These are phyloP conservation scores for Panulirus ornatus DNA, from an alignment of 1,140 invertebrate species.

Conservation along the genomic window DNA sequence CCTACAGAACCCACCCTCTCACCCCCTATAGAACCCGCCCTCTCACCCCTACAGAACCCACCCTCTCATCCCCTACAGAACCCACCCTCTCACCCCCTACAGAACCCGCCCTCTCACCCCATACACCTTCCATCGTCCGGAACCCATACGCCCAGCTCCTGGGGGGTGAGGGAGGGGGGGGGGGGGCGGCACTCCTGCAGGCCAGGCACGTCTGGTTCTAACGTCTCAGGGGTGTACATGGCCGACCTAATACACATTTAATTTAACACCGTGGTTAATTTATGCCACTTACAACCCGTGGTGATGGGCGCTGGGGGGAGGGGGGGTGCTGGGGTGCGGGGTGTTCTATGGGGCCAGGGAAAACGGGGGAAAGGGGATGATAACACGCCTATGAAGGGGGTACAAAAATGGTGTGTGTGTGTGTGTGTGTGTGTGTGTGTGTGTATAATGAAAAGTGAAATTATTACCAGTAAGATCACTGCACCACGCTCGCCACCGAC, in stretches of 20 bases:
- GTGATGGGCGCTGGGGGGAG: neutral
- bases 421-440: too few species aligned
- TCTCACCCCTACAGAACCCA: neutral
- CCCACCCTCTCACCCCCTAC: neutral
- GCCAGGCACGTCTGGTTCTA: neutral
- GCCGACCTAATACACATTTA: constrained; percentile 26
- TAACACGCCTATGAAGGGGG: too few species aligned
- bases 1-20: too few species aligned
- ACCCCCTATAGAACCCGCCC: neutral
- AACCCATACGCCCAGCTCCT: too few species aligned
- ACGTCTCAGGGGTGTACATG: neutral
- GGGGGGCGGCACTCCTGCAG: neutral
- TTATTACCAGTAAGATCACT: too few species aligned
- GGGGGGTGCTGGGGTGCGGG: neutral
- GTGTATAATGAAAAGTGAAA: too few species aligned
- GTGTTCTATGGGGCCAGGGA: neutral
- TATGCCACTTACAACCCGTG: neutral
- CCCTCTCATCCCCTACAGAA: neutral
- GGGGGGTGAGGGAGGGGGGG: too few species aligned
- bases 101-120: neutral
- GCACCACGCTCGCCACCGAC: too few species aligned
- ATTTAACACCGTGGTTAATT: constrained; percentile 29
- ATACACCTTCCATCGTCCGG: too few species aligned
- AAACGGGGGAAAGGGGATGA: too few species aligned
- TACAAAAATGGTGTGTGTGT: too few species aligned